phyloP scores from a whole-genome alignment of 2,888 invertebrate species.

The Drosophila setosimentum region DNA sequence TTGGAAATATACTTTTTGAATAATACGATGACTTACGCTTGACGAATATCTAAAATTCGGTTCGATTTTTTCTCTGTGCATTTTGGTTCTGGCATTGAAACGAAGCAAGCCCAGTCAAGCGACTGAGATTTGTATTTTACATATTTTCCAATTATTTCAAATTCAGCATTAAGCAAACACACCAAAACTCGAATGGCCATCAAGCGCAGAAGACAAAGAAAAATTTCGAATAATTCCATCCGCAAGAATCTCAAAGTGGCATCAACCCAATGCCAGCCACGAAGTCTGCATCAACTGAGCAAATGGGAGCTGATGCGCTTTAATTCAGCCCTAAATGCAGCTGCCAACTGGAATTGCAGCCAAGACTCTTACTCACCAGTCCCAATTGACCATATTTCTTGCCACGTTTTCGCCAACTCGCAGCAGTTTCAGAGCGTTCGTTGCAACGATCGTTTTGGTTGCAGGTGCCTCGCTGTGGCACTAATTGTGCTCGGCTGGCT shows the following conservation, averaged over 20 bases:
- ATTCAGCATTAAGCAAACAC: constrained; percentile 24
- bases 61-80: not conserved
- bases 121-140: constrained; percentile 14
- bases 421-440: not conserved
- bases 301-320: constrained; percentile 15
- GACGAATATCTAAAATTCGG: not conserved
- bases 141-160: constrained; percentile 20
- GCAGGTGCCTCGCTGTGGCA: constrained; percentile 2
- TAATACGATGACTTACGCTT: not conserved
- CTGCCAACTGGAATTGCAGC: not conserved
- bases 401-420: no score
- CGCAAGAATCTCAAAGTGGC: not conserved
- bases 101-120: constrained; percentile 19
- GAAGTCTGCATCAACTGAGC: constrained; percentile 15
- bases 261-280: not conserved
- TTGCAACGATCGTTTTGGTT: not conserved
- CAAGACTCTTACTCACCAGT: not conserved
- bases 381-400: no score
- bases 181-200: constrained; percentile 10
- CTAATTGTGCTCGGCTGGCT: constrained; percentile 2
- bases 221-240: not conserved
- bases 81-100: constrained; percentile 47
- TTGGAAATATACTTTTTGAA: no score
- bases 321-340: constrained; percentile 20
- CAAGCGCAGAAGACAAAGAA: constrained; percentile 2